Evolutionary conservation across 1,140 invertebrate genomes (phyloP).

Genomic region (Lucilia sericata): DNA sequence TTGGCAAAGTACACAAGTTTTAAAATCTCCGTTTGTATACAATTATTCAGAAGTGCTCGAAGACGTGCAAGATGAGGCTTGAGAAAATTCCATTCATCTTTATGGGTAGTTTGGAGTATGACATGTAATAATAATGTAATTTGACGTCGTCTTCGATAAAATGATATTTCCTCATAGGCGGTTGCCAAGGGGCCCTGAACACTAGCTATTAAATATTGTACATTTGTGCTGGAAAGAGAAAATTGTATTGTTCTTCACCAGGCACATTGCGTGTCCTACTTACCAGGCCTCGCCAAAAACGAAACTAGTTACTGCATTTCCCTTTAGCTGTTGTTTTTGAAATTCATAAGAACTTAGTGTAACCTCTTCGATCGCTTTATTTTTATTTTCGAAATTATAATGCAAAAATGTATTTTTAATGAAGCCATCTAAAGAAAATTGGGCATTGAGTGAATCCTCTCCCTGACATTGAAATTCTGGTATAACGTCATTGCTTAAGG

Average conservation of each 20-base stretch:
- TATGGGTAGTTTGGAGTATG: constrained; percentile 48
- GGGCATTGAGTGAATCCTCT: constrained; percentile 50
- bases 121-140: constrained; percentile 60
- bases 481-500: constrained; percentile 49
- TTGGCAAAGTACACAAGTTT: constrained; percentile 60
- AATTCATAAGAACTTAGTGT: constrained; percentile 53
- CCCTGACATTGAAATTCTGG: constrained; percentile 62
- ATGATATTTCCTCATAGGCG: constrained; percentile 49
- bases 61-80: constrained; percentile 42
- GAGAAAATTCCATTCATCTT: constrained; percentile 45
- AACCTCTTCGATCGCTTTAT: constrained; percentile 23
- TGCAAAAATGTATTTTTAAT: constrained; percentile 54
- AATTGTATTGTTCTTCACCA: neutral
- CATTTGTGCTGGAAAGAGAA: constrained; percentile 54
- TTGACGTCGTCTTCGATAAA: constrained; percentile 47
- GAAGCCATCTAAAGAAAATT: constrained; percentile 54
- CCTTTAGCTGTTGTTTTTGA: constrained; percentile 47
- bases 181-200: constrained; percentile 47
- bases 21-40: constrained; percentile 54
- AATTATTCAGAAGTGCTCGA: constrained; percentile 54
- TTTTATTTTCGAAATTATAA: neutral
- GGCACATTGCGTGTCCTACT: neutral
- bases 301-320: constrained; percentile 48
- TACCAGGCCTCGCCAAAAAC: constrained; percentile 59
- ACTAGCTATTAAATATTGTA: constrained; percentile 55